Conservation (phyloP, 2,113 vertebrate genomes). For the Lepisosteus oculatus region DNA sequence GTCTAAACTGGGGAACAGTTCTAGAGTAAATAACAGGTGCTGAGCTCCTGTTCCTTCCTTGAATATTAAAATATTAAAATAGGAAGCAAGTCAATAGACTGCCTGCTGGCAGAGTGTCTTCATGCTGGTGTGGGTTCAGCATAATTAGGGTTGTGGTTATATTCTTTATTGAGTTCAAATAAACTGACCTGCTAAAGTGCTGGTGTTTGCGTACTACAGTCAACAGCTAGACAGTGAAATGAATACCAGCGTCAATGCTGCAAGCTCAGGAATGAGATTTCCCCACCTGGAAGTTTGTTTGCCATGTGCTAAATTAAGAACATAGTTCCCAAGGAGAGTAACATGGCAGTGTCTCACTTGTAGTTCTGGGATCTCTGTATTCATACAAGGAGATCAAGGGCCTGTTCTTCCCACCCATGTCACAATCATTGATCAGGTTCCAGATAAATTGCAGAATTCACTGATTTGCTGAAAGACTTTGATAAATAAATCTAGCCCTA, state of each 20-base stretch:
- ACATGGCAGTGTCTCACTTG: too few relatives aligned
- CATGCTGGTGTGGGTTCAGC: conserved; percentile 66
- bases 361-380: too few relatives aligned
- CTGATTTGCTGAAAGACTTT: too few relatives aligned
- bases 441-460: too few relatives aligned
- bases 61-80: conserved; percentile 48
- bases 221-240: conserved; percentile 53
- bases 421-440: too few relatives aligned
- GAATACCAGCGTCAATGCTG: conserved; percentile 57
- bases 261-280: conserved; percentile 34
- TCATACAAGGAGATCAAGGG: too few relatives aligned
- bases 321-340: neutral
- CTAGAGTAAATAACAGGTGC: conserved; percentile 21
- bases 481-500: too few relatives aligned
- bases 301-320: conserved; percentile 49
- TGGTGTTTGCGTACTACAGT: conserved; percentile 38
- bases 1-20: conserved; percentile 7
- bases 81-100: conserved; percentile 64
- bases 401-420: too few relatives aligned
- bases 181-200: conserved; percentile 57
- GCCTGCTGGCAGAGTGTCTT: conserved; percentile 35
- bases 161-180: conserved; percentile 61
- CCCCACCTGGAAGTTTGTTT: conserved; percentile 22
- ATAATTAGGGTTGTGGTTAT: conserved; percentile 46
- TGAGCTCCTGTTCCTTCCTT: conserved; percentile 32